Evolutionary conservation across 1,140 invertebrate species (phyloP).

Genomic region (Diorhabda carinulata): DNA sequence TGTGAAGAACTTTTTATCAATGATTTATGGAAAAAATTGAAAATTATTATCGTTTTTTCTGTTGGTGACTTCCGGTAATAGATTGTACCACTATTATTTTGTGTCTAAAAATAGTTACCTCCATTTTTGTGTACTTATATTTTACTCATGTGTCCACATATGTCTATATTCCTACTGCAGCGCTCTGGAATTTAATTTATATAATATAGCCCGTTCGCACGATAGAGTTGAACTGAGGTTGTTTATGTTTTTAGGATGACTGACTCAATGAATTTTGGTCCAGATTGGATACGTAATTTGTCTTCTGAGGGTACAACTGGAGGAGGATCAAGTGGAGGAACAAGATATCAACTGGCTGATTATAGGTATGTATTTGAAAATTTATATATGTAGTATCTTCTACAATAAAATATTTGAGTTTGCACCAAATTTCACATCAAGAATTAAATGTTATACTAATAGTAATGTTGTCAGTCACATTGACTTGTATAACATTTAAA

Average conservation of each 20-base stretch:
- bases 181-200: not conserved
- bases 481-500: no score
- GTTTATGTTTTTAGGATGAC: slow-evolving; percentile 36
- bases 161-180: slow-evolving; percentile 3
- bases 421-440: no score
- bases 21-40: not conserved
- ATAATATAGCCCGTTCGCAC: slow-evolving; percentile 12
- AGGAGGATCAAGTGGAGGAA: slow-evolving; percentile 38
- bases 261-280: slow-evolving; percentile 66
- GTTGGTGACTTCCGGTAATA: slow-evolving; percentile 3
- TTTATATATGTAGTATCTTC: not conserved
- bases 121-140: slow-evolving; percentile 32
- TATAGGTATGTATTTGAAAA: slow-evolving; percentile 50
- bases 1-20: not conserved
- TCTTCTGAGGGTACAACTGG: slow-evolving; percentile 52
- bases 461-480: not conserved
- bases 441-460: not conserved
- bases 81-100: slow-evolving; percentile 12
- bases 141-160: slow-evolving; percentile 9
- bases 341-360: slow-evolving; percentile 64
- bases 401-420: no score
- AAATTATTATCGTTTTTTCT: not conserved
- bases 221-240: not conserved
- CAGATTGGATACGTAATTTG: slow-evolving; percentile 68
- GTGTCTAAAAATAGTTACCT: slow-evolving; percentile 39